Percentiles rank a stretch among this genome's conserved stretches.
Evolutionary conservation across 2,797 vertebrate species (phyloP).

Genomic region (Hemibagrus guttatus): DNA sequence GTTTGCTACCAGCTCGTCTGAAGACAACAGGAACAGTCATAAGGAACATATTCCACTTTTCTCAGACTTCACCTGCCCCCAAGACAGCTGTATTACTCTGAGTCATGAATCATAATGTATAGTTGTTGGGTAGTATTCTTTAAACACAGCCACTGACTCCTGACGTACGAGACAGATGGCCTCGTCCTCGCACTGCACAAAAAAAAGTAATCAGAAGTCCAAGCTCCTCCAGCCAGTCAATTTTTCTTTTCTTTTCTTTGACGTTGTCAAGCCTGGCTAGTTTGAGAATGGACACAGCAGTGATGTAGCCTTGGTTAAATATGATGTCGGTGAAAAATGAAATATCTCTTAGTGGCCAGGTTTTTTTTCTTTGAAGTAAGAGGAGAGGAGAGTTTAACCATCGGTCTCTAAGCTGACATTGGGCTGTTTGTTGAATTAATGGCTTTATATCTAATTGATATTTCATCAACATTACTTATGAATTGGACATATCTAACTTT

Average conservation of each 20-base stretch:
- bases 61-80: neutral
- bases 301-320: neutral
- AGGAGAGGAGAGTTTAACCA: neutral
- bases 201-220: constrained; percentile 22
- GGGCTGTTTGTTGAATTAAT: neutral
- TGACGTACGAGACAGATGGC: constrained; percentile 3
- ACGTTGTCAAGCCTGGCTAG: constrained; percentile 13
- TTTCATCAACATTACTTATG: neutral
- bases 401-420: neutral
- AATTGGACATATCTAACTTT: neutral
- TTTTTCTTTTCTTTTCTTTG: constrained; percentile 26
- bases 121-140: neutral
- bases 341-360: neutral
- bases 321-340: neutral
- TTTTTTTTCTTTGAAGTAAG: neutral
- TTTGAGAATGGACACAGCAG: neutral
- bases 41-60: neutral
- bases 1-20: too few species aligned
- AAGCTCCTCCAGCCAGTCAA: neutral
- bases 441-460: neutral
- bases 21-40: neutral
- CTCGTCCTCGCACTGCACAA: constrained; percentile 19
- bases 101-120: neutral
- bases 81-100: constrained; percentile 1
- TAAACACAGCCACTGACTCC: neutral